Conservation (phyloP, 2,888 invertebrate species). For the Conistra vaccinii region DNA sequence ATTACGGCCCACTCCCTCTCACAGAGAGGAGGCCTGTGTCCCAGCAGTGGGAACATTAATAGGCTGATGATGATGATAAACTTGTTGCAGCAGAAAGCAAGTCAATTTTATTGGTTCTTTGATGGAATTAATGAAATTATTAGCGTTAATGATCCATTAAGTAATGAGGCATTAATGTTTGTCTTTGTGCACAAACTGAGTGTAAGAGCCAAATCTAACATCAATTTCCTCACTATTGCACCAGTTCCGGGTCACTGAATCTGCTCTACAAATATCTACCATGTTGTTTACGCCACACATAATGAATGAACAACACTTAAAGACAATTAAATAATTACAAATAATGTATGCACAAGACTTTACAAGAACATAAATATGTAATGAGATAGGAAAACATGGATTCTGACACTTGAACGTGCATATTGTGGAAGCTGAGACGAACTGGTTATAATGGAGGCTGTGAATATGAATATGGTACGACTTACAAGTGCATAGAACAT, state of each 20-base stretch:
- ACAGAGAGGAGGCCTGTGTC: too few species aligned
- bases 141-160: too few species aligned
- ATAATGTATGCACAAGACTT: slow-evolving; percentile 59
- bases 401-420: slow-evolving; percentile 54
- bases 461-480: slow-evolving; percentile 19
- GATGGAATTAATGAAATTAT: too few species aligned
- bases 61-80: too few species aligned
- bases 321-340: slow-evolving; percentile 62
- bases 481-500: neutral
- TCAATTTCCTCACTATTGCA: neutral
- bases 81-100: too few species aligned
- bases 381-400: slow-evolving; percentile 62
- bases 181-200: too few species aligned
- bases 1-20: too few species aligned
- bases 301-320: slow-evolving; percentile 59
- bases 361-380: slow-evolving; percentile 61
- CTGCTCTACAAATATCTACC: slow-evolving; percentile 8
- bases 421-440: slow-evolving; percentile 33
- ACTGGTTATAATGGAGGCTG: slow-evolving; percentile 42
- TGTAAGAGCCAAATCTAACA: too few species aligned
- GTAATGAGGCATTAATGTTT: too few species aligned
- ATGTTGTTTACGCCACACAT: slow-evolving; percentile 55
- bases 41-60: too few species aligned
- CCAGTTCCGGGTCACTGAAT: slow-evolving; percentile 41
- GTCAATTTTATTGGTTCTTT: too few species aligned